Evolutionary conservation across 2,797 vertebrate species (phyloP).

Genomic region (Cirrhinus mrigala): DNA sequence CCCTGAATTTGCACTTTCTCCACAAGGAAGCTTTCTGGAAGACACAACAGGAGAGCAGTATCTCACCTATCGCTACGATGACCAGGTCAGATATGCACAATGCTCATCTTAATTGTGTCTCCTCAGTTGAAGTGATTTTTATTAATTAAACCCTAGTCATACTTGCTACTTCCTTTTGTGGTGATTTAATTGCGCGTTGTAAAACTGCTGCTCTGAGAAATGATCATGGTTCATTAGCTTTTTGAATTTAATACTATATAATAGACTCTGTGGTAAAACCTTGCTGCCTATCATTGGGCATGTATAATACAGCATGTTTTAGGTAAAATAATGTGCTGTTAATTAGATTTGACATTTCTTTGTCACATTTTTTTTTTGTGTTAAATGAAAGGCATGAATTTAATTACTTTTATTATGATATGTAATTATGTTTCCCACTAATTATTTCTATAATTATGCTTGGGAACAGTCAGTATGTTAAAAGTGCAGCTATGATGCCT

Average conservation of each 20-base stretch:
- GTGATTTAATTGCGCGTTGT: not conserved
- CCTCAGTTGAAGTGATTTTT: constrained; percentile 27
- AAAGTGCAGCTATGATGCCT: not conserved
- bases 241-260: not conserved
- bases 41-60: constrained; percentile 90
- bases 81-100: constrained; percentile 82
- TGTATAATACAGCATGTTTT: not conserved
- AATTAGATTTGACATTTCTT: not conserved
- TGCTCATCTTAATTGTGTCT: not conserved
- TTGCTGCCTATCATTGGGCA: not conserved
- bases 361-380: not conserved
- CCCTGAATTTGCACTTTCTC: constrained; percentile 91
- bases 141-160: not conserved
- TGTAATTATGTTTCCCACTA: not conserved
- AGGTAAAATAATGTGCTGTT: not conserved
- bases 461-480: not conserved
- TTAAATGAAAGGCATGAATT: not conserved
- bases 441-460: not conserved
- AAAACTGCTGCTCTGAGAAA: not conserved
- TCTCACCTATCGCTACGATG: constrained; percentile 89
- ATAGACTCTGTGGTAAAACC: constrained; percentile 6
- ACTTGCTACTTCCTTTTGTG: constrained; percentile 1
- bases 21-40: constrained; percentile 93
- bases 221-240: not conserved
- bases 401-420: not conserved